Percentiles rank a stretch among this genome's conserved stretches.
Evolutionary conservation across 1,140 invertebrate species (phyloP).

Genomic region (Ceratoteleas bidentatus): DNA sequence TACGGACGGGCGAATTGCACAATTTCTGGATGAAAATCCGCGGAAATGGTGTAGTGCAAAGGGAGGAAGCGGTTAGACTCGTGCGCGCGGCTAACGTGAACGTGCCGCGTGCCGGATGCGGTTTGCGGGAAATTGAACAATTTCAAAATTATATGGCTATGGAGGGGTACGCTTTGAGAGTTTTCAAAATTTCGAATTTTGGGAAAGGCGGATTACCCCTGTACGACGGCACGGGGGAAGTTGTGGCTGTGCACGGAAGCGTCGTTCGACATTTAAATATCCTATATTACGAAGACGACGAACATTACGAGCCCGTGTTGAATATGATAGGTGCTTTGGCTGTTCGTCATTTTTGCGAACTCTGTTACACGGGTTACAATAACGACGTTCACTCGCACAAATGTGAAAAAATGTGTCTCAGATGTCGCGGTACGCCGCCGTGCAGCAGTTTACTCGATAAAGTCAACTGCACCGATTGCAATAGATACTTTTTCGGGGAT

Average conservation of each 20-base stretch:
- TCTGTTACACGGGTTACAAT: constrained; percentile 5
- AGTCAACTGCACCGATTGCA: neutral
- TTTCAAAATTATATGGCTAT: constrained; percentile 12
- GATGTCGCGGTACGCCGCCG: neutral
- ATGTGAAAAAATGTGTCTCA: neutral
- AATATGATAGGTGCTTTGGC: constrained; percentile 11
- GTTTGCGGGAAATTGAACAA: neutral
- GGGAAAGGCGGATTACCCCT: neutral
- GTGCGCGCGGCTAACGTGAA: neutral
- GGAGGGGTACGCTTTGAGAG: neutral
- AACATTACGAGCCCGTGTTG: constrained; percentile 18
- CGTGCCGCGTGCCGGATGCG: neutral
- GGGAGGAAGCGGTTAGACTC: neutral
- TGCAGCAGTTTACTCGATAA: neutral
- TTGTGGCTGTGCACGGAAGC: neutral
- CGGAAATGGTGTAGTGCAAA: neutral
- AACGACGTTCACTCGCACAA: neutral
- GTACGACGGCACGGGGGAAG: neutral
- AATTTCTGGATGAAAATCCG: neutral
- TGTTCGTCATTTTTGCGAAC: neutral
- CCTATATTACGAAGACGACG: constrained; percentile 6
- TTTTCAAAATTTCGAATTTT: neutral
- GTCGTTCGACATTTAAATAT: constrained; percentile 8
- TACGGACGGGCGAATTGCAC: neutral
- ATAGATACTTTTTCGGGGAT: neutral